phyloP scores from a whole-genome alignment of 2,888 invertebrate species.

The Willowsia nigromaculata region DNA sequence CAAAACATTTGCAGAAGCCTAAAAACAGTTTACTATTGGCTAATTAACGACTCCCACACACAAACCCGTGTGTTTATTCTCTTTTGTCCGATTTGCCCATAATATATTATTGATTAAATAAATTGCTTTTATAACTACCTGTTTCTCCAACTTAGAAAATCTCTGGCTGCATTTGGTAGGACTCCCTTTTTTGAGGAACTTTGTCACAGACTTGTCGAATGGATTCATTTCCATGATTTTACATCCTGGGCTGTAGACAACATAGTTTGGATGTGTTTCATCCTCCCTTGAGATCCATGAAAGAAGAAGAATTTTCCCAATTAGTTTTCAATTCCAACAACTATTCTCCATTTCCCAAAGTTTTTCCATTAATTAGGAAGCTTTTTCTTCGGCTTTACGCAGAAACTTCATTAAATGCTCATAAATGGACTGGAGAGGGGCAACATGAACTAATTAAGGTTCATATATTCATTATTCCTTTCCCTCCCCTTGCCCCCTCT shows the following conservation, averaged over 20 bases:
- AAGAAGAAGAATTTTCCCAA: background rate
- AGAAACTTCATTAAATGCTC: no score
- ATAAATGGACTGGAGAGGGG: no score
- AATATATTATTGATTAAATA: background rate
- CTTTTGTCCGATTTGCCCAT: no score
- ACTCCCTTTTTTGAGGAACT: constrained; percentile 60
- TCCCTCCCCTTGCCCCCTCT: no score
- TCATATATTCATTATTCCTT: no score
- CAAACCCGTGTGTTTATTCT: no score
- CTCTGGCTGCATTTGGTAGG: constrained; percentile 56
- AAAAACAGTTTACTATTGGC: no score
- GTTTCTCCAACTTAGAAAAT: constrained; percentile 39
- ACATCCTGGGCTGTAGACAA: constrained; percentile 73
- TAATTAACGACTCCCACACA: no score
- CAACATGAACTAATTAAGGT: no score
- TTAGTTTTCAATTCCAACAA: background rate
- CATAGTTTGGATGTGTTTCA: constrained; percentile 59
- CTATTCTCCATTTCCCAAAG: background rate
- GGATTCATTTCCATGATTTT: constrained; percentile 76
- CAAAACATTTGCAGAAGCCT: no score
- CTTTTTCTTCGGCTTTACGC: no score
- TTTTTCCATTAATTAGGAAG: no score
- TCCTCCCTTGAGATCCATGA: constrained; percentile 37
- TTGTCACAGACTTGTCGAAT: constrained; percentile 70
- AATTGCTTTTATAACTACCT: constrained; percentile 9